Evolutionary conservation across 2,797 vertebrate genomes (phyloP), one percentile per base, ranked within the genome.

Genomic region (Gadopsis marmoratus): DNA sequence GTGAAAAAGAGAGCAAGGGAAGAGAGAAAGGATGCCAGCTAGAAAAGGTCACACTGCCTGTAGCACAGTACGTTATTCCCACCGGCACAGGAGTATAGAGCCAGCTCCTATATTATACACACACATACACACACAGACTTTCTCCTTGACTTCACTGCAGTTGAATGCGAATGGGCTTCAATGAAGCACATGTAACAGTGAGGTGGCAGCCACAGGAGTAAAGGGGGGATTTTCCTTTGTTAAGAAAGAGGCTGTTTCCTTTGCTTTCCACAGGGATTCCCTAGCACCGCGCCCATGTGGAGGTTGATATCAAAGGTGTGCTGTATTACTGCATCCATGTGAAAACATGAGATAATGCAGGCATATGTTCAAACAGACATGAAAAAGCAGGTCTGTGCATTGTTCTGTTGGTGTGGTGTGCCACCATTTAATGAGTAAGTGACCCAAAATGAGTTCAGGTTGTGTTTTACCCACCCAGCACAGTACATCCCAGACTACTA

Each of bases 41-140:
- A 87, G 88, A 89, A 94, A 94, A 94, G 94, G 94, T 93, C 93
- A 94, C 87, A 71, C 85, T 90, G 91, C 93, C 92, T 93, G 91
- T 91, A 91, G 91, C 81, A 77, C 88, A 87, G 90, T 91, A 90
- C 71, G 86, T 85, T 93, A 93, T 93, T 93, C 93, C 91, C 91
- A 90, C 75, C 65, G 89, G 92, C 88, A 73, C 82, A 91, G 71
- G 79, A 90, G 88, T 89, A 89, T 87, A 87, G 89, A 89, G 87
- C 89, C 86, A 89, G 86, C 85, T 88, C 88, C 85, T 90, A 83
- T 90, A 89, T 87, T 86, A 82, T 70, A 86, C 73, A 82, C 80
- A 87, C 65, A 79, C 68, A 78, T 51, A 73, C n/a, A 63, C 84
- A 74, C 74, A 62, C 77, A 78, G 26, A 84, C 88, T 82, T 89